Conservation (phyloP, 2,797 vertebrate genomes). For the Cephalopachus bancanus region DNA sequence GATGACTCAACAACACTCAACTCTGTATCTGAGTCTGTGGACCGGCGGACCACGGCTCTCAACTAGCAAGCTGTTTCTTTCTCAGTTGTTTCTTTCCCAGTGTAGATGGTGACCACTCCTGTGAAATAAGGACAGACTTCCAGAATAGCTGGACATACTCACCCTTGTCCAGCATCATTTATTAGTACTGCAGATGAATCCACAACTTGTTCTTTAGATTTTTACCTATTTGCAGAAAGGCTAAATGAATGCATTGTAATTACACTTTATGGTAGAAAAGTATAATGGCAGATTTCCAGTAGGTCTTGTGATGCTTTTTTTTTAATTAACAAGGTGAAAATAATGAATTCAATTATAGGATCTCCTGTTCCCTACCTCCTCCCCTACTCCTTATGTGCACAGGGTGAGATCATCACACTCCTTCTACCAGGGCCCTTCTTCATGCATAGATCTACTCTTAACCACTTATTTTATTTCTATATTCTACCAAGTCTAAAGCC, state of each 20-base stretch:
- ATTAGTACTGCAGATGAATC: not conserved
- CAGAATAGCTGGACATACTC: not conserved
- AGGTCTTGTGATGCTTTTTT: slow-evolving; percentile 7
- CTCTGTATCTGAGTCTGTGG: slow-evolving; percentile 94
- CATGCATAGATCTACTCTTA: not conserved
- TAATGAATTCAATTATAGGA: not conserved
- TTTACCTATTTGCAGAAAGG: not conserved
- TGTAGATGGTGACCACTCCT: slow-evolving; percentile 99
- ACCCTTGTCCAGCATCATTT: not conserved
- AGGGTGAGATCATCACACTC: not conserved
- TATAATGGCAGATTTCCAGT: not conserved
- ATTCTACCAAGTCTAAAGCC: not conserved
- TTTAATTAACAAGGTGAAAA: not conserved
- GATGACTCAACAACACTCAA: slow-evolving; percentile 95
- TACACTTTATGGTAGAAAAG: not conserved
- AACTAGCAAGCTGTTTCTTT: slow-evolving; percentile 97
- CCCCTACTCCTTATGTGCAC: not conserved
- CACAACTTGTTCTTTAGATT: not conserved
- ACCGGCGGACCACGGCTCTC: slow-evolving; percentile 99
- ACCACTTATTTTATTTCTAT: not conserved
- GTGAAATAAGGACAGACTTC: slow-evolving; percentile 39
- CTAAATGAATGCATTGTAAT: slow-evolving; percentile 5
- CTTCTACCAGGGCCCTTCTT: not conserved
- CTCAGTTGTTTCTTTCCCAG: slow-evolving; percentile 96
- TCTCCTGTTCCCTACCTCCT: not conserved